A percentile compares a stretch with the other conserved stretches of the same genome.
These are phyloP conservation scores for Proctacanthus coquilletti DNA, from an alignment of 1,140 invertebrate genomes.

Conservation along the genomic window DNA sequence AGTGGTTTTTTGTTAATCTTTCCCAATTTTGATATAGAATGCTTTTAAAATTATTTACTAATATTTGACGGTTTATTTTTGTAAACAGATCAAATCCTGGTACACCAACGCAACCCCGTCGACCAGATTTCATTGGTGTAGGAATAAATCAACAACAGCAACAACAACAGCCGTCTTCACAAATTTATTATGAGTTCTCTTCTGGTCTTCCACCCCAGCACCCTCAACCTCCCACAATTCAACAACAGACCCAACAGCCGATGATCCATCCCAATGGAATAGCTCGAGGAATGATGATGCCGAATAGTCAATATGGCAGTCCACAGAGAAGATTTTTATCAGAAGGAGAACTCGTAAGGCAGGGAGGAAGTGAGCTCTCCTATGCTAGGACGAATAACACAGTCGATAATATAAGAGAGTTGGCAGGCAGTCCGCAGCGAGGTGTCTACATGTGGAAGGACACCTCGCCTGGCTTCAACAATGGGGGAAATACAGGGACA, in stretches of 20 bases:
- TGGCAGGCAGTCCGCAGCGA: constrained; percentile 68
- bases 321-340: constrained; percentile 72
- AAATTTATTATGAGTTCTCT: constrained; percentile 36
- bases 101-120: constrained; percentile 68
- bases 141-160: constrained; percentile 30
- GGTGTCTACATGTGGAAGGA: constrained; percentile 76
- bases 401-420: constrained; percentile 52
- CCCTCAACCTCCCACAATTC: constrained; percentile 21
- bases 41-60: too few relatives aligned
- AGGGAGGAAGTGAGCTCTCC: constrained; percentile 37
- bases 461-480: constrained; percentile 36
- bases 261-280: constrained; percentile 4
- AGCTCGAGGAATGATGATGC: constrained; percentile 11
- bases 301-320: constrained; percentile 34
- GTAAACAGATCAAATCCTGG: constrained; percentile 68
- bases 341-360: constrained; percentile 68
- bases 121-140: constrained; percentile 72
- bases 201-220: constrained; percentile 25
- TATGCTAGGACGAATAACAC: constrained; percentile 43
- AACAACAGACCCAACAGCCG: constrained; percentile 26
- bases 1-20: too few relatives aligned
- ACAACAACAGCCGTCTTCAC: constrained; percentile 26
- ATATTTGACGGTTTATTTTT: constrained; percentile 5
- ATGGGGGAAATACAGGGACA: constrained; percentile 24
- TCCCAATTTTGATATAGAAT: too few relatives aligned